These are phyloP conservation scores for Lophotis ruficrista DNA, from an alignment of 2,113 vertebrate genomes.

Conservation along the genomic window DNA sequence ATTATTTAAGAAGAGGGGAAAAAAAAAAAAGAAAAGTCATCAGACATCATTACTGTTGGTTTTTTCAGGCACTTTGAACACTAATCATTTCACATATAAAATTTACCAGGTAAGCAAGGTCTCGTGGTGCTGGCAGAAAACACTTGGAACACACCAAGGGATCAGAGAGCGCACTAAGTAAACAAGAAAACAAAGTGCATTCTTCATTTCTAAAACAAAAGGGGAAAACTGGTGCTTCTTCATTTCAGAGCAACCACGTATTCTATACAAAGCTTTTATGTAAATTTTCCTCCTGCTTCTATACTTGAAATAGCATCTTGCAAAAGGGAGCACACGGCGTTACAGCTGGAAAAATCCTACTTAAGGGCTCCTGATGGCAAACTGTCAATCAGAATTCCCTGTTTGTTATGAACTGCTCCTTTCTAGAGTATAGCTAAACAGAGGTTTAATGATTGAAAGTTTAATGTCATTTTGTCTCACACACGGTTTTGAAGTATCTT, in stretches of 20 bases:
- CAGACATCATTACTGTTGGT: not conserved
- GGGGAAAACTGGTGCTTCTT: conserved; percentile 5
- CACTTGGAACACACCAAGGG: not conserved
- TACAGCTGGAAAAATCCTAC: conserved; percentile 42
- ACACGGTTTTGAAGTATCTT: conserved; percentile 1
- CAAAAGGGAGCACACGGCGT: not conserved
- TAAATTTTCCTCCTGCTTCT: not conserved
- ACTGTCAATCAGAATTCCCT: not conserved
- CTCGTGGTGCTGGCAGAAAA: not conserved
- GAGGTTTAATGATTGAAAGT: conserved; percentile 16
- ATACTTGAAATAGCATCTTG: conserved; percentile 17
- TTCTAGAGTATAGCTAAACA: conserved; percentile 10
- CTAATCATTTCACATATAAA: conserved; percentile 26
- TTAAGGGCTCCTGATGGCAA: conserved; percentile 41
- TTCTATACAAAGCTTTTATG: conserved; percentile 18
- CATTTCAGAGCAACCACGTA: not conserved
- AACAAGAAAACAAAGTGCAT: conserved; percentile 27
- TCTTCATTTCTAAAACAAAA: conserved; percentile 28
- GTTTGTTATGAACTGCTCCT: conserved; percentile 11
- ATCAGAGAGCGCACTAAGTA: not conserved
- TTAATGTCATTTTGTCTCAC: conserved; percentile 30
- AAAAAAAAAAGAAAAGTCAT: not conserved
- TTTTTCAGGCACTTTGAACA: conserved; percentile 14
- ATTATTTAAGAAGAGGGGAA: not conserved
- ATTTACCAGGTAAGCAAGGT: conserved; percentile 24